A percentile compares a stretch with the other conserved stretches of the same genome.
These are phyloP conservation scores for Gymnocephalus cernua DNA, from an alignment of 2,113 vertebrate species.

Conservation along the genomic window DNA sequence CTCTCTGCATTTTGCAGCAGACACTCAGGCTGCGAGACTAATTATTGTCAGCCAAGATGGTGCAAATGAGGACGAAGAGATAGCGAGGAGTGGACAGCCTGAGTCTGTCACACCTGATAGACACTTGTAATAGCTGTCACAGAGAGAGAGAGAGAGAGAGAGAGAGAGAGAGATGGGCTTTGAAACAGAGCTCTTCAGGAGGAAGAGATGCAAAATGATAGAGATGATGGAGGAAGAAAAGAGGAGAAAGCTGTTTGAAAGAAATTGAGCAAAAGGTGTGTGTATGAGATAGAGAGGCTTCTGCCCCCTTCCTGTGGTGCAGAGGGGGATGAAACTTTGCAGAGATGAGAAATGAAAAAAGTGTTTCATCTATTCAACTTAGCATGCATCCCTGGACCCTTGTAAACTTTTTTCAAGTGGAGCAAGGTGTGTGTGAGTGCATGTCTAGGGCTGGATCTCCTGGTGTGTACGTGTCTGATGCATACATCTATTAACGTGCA, in stretches of 20 bases:
- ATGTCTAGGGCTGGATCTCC: neutral
- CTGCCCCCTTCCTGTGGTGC: slow-evolving; percentile 41
- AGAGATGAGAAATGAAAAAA: slow-evolving; percentile 64
- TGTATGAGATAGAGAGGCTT: slow-evolving; percentile 23
- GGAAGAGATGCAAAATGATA: slow-evolving; percentile 38
- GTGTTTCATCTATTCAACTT: slow-evolving; percentile 51
- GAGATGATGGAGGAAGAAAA: slow-evolving; percentile 22
- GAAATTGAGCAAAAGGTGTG: slow-evolving; percentile 39
- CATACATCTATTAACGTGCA: slow-evolving; percentile 4
- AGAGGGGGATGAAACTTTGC: slow-evolving; percentile 55
- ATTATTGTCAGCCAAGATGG: slow-evolving; percentile 45
- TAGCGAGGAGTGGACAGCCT: slow-evolving; percentile 30
- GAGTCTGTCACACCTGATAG: slow-evolving; percentile 58
- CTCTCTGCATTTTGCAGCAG: slow-evolving; percentile 35
- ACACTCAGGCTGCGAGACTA: slow-evolving; percentile 28
- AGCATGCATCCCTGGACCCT: slow-evolving; percentile 27
- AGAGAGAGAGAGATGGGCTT: slow-evolving; percentile 35
- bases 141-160: slow-evolving; percentile 31
- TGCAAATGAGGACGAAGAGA: slow-evolving; percentile 42
- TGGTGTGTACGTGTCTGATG: slow-evolving; percentile 3
- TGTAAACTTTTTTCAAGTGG: slow-evolving; percentile 15
- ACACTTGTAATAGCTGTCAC: slow-evolving; percentile 46
- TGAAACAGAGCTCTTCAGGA: slow-evolving; percentile 38
- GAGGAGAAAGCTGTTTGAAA: slow-evolving; percentile 33
- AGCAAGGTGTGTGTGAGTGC: slow-evolving; percentile 19